A percentile compares a stretch with the other conserved stretches of the same genome.
Evolutionary conservation across 2,797 vertebrate genomes (phyloP).

Genomic region (Rachycentron canadum): DNA sequence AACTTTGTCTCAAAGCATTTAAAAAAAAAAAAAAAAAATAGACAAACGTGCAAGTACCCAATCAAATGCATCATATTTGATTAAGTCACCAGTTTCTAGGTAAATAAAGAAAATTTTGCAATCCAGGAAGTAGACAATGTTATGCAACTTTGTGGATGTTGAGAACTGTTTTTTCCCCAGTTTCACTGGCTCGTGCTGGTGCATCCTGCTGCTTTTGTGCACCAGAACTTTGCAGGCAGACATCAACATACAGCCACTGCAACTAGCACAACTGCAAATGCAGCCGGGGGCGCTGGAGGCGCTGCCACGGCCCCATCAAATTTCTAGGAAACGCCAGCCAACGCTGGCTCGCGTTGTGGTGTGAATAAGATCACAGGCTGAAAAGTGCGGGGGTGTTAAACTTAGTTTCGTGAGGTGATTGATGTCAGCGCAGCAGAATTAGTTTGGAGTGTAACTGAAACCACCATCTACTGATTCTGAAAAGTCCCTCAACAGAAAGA

Average conservation of each 20-base stretch:
- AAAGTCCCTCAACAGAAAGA: slow-evolving; percentile 27
- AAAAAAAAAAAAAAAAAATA: not conserved
- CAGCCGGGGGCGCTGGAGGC: slow-evolving; percentile 27
- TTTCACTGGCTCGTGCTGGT: slow-evolving; percentile 30
- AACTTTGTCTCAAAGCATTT: not conserved
- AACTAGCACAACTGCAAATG: slow-evolving; percentile 28
- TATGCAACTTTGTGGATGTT: slow-evolving; percentile 57
- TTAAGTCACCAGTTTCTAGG: slow-evolving; percentile 24
- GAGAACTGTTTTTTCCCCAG: slow-evolving; percentile 58
- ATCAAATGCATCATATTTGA: not conserved
- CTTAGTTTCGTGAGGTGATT: not conserved
- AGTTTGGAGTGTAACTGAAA: not conserved
- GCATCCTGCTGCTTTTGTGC: slow-evolving; percentile 38
- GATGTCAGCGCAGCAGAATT: not conserved
- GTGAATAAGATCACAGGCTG: slow-evolving; percentile 48
- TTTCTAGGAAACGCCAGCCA: slow-evolving; percentile 75
- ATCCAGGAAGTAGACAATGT: slow-evolving; percentile 42
- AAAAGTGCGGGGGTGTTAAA: slow-evolving; percentile 17
- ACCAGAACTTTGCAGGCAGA: slow-evolving; percentile 57
- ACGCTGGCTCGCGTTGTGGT: slow-evolving; percentile 31
- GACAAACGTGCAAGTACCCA: not conserved
- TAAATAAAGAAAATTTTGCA: not conserved
- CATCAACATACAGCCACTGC: not conserved
- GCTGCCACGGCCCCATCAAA: slow-evolving; percentile 25
- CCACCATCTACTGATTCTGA: not conserved